phyloP scores from a whole-genome alignment of 2,113 vertebrate genomes.

The Chloropsis cyanopogon region DNA sequence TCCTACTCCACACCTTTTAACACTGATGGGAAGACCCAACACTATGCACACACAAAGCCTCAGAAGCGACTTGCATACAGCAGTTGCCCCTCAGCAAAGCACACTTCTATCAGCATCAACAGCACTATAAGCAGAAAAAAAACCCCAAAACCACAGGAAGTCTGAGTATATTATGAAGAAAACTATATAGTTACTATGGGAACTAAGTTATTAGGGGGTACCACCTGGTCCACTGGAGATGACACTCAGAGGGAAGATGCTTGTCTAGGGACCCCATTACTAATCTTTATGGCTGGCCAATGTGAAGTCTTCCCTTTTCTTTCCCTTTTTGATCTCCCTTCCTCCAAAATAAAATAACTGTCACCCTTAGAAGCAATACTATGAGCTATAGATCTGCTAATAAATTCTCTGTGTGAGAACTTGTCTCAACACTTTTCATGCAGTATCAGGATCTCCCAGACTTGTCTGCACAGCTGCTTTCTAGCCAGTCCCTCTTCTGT shows the following conservation, averaged over 20 bases:
- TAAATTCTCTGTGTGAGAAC: background rate
- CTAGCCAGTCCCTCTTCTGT: background rate
- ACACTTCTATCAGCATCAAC: background rate
- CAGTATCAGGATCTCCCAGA: background rate
- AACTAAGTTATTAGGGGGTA: background rate
- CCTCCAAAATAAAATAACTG: background rate
- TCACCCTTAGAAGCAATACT: background rate
- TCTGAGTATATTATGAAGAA: background rate
- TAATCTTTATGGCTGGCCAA: background rate
- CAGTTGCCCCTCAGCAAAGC: background rate
- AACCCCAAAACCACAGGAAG: rapidly evolving
- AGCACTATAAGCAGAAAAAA: background rate
- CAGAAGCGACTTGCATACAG: rapidly evolving
- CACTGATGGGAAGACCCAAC: background rate
- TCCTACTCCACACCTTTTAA: background rate
- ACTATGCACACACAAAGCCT: background rate
- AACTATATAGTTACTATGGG: background rate
- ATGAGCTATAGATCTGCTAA: background rate
- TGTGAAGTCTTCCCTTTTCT: background rate
- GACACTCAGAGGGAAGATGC: background rate
- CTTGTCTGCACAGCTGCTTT: background rate
- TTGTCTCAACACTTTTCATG: background rate
- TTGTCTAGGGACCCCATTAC: background rate
- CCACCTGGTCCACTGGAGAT: background rate
- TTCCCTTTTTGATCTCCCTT: background rate